phyloP scores from a whole-genome alignment of 2,888 invertebrate genomes.

The Atethmia centrago region DNA sequence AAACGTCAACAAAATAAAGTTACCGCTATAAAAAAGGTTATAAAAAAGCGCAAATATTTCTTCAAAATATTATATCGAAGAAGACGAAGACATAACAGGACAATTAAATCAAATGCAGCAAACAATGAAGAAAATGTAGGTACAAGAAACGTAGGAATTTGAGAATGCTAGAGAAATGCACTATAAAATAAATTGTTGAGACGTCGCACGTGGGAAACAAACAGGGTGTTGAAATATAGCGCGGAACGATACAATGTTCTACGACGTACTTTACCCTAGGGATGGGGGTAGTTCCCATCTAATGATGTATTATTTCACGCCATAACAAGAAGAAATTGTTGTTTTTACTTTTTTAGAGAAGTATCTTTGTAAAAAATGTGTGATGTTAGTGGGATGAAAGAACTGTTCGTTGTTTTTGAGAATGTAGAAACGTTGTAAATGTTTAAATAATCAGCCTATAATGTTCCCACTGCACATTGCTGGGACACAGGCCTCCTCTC shows the following conservation, averaged over 20 bases:
- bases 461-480: too few relatives aligned
- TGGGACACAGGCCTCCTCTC: too few relatives aligned
- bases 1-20: slow-evolving; percentile 14
- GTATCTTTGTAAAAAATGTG: slow-evolving; percentile 1
- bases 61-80: not conserved
- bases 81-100: not conserved
- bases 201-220: slow-evolving; percentile 46
- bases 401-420: not conserved
- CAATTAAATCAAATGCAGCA: slow-evolving; percentile 30
- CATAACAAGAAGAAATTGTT: slow-evolving; percentile 24
- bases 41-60: slow-evolving; percentile 31
- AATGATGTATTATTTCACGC: slow-evolving; percentile 46
- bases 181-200: slow-evolving; percentile 54
- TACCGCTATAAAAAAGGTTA: slow-evolving; percentile 26
- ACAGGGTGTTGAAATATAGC: slow-evolving; percentile 41
- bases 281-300: slow-evolving; percentile 27
- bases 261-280: slow-evolving; percentile 34
- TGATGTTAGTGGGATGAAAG: not conserved
- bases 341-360: slow-evolving; percentile 16
- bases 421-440: not conserved
- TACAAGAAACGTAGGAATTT: slow-evolving; percentile 18
- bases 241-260: slow-evolving; percentile 45
- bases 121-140: slow-evolving; percentile 21
- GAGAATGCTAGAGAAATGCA: slow-evolving; percentile 45
- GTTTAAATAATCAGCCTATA: too few relatives aligned